Evolutionary conservation across 2,113 vertebrate genomes (phyloP), one percentile per base, ranked within the genome.

Genomic region (Lophotis ruficrista): DNA sequence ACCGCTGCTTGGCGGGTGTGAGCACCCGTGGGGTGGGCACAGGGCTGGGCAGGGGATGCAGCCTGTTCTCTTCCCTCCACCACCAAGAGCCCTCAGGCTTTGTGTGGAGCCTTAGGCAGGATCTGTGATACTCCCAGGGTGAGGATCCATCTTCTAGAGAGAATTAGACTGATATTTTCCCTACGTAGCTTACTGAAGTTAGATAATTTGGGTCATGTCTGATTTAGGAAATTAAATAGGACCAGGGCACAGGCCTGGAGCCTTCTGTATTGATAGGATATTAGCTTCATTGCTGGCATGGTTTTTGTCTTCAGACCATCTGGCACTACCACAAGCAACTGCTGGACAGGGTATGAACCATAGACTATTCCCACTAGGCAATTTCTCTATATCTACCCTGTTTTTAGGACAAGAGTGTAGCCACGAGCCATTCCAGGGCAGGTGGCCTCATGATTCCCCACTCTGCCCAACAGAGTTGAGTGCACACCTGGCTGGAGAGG

Each of bases 1-100:
- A 65, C 24, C 1, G 4, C 24, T 88, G 61, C 48, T 31, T 2
- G 1, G 3, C 0, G 3, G 7, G 10, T 65, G 16, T 4, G 2
- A 83, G 27, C n/a, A 45, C 5, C 72, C 12, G 5, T 23, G 31
- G 13, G 2, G 2, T 38, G 31, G 17, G 38, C 21, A 64, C 27
- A 54, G 65, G 75, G 25, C 7, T 58, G 64, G 48, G 25, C 37
- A 91, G 82, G 14, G 5, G 14, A 30, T 37, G 45, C 24, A 78
- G 28, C 27, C 50, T 2, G 0, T n/a, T 66, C 50, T 66, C 28
- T 22, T 75, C 31, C 41, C 41, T 78, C 28, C 12, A 33, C 14
- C 14, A 64, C 10, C 21, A 51, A 51, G 47, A 83, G 14, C 10
- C 31, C 22, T 11, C 23, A 41, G 57, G 25, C 22, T 56, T 71